Percentiles rank a stretch among this genome's conserved stretches.
Conservation (phyloP, 1,140 invertebrate genomes). For the Drosophila funebris region DNA sequence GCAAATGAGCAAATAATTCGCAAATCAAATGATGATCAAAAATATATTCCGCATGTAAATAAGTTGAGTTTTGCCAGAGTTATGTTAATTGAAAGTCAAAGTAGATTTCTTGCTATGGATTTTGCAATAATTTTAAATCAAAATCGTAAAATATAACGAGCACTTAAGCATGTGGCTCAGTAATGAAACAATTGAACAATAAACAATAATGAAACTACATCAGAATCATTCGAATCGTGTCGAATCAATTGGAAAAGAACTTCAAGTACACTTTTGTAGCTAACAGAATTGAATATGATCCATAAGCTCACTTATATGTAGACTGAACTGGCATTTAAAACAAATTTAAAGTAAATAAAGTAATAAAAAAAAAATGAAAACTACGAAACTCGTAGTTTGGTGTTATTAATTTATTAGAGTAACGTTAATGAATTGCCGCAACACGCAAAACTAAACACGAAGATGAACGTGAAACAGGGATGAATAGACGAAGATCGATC, state of each 20-base stretch:
- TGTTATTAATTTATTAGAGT: conserved; percentile 78
- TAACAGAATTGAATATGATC: neutral
- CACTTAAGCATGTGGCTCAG: no score
- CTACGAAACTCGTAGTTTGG: conserved; percentile 71
- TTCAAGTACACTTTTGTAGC: neutral
- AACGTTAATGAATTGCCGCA: conserved; percentile 66
- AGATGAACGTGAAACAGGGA: no score
- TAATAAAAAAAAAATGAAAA: conserved; percentile 56
- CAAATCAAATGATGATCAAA: neutral
- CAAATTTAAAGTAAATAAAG: conserved; percentile 20
- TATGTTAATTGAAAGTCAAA: neutral
- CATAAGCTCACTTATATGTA: neutral
- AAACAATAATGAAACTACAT: conserved; percentile 2
- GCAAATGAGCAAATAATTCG: no score
- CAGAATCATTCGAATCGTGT: neutral
- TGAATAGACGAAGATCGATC: conserved; percentile 4
- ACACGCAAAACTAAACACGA: conserved; percentile 22
- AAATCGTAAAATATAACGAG: conserved; percentile 3
- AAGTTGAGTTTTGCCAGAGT: neutral
- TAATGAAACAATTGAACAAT: conserved; percentile 18
- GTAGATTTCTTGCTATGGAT: neutral
- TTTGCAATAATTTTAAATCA: neutral
- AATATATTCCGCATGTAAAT: neutral
- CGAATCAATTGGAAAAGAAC: neutral
- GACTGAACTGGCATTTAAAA: neutral